Evolutionary conservation across 2,113 vertebrate genomes (phyloP).

Genomic region (Cervus canadensis): DNA sequence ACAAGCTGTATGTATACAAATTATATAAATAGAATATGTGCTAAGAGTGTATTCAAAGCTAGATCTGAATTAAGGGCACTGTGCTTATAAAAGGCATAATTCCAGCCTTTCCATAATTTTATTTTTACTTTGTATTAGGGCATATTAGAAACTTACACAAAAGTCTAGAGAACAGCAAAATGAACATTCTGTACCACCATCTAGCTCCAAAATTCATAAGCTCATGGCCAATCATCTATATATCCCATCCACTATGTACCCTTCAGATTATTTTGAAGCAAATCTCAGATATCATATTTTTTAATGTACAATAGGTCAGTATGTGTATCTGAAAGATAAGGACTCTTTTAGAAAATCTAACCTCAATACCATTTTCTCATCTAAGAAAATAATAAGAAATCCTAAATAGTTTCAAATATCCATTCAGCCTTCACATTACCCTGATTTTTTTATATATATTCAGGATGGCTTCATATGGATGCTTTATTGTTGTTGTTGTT

Average conservation of each 20-base stretch:
- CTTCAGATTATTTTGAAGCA: neutral
- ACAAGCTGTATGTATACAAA: neutral
- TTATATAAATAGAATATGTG: neutral
- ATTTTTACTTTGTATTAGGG: neutral
- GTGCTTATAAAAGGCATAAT: neutral
- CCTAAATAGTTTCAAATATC: neutral
- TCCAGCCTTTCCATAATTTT: neutral
- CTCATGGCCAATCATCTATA: neutral
- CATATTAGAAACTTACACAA: neutral
- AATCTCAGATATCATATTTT: neutral
- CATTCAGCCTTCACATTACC: neutral
- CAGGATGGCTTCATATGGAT: neutral
- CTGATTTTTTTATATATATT: neutral
- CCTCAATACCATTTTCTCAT: neutral
- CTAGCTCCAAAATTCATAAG: neutral
- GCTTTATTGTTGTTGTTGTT: neutral
- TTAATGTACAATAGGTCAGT: neutral
- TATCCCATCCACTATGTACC: neutral
- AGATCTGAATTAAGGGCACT: neutral
- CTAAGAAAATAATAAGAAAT: neutral
- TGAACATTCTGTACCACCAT: neutral
- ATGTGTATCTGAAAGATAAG: neutral
- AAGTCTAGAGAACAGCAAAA: neutral
- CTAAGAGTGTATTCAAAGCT: neutral
- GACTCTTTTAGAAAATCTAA: neutral